Base-by-base conservation (phyloP, 2,113 vertebrate genomes). In the Heterotis niloticus region DNA sequence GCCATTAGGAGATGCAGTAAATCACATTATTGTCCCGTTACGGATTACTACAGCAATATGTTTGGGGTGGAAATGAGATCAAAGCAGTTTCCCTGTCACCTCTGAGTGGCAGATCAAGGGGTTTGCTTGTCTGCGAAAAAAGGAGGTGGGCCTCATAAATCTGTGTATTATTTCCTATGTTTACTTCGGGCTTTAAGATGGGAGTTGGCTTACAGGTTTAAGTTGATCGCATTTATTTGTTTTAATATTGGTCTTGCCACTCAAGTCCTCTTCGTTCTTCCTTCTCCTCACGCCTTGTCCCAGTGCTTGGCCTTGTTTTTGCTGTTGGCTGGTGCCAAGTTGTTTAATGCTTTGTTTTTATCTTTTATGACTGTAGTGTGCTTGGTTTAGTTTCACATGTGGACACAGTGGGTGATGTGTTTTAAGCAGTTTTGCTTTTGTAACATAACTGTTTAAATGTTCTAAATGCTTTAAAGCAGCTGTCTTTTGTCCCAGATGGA, bases 91-190 rank as follows among this genome's bases (percentile, higher is more conserved):
- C 79, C 60, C 86, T 83, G 89, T 91, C 90, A 90, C 88, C 88
- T 89, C 87, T 82, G 80, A 86, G 84, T 88, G 84, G 86, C 88
- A 87, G 82, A 87, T 80, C 82, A 80, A 88, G 82, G 80, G 89
- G 84, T 83, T 91, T 87, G 87, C 91, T 91, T 90, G 90, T 90
- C 93, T 91, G 90, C 88, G 89, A 90, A 92, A 93, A 90, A 94
- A 94, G 92, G 86, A 90, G 94, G 76, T 60, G 78, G 81, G 76
- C 80, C 77, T 75, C 75, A 79, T 71, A 82, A 80, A 82, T 81
- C 82, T 65, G 81, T 84, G 68, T 76, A 60, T 52, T 76, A 66
- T 83, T 81, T 80, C 76, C 76, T 28, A n/a, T n/a, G 72, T 68
- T 70, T 75, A 51, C 79, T 83, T 75, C 75, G 83, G 10, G 34